Percentiles rank a stretch among this genome's conserved stretches.
Conservation (phyloP, 2,797 vertebrate species). For the Poeciliopsis turneri region DNA sequence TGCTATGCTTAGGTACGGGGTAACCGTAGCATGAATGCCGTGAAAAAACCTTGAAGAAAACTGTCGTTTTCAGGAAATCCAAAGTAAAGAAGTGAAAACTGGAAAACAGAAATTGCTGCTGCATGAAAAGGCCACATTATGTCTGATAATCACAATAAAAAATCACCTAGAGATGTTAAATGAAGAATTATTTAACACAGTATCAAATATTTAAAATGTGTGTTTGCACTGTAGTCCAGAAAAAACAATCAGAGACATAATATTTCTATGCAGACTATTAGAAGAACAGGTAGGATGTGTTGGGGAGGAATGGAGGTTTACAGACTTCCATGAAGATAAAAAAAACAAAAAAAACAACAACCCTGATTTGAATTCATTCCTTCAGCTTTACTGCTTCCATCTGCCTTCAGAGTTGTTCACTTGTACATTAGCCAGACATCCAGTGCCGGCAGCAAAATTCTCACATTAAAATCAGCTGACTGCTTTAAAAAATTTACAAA, state of each 20-base stretch:
- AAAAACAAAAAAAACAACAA: background rate
- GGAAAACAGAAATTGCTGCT: background rate
- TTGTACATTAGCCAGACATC: conserved; percentile 34
- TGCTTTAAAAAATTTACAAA: conserved; percentile 33
- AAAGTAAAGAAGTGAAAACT: background rate
- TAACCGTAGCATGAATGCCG: background rate
- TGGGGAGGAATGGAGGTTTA: no score
- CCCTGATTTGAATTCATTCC: conserved; percentile 32
- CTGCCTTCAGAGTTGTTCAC: conserved; percentile 32
- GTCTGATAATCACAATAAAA: background rate
- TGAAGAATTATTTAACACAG: background rate
- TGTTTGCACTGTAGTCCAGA: background rate
- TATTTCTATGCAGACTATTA: background rate
- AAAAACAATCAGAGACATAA: background rate
- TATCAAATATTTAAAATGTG: background rate
- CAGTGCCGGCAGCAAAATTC: conserved; percentile 23
- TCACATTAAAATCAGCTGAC: conserved; percentile 34
- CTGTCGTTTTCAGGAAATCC: background rate
- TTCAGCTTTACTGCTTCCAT: conserved; percentile 27
- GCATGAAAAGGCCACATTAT: background rate
- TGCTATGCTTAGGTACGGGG: background rate
- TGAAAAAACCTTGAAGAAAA: background rate
- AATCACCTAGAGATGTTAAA: background rate
- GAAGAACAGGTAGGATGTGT: background rate
- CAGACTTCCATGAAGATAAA: background rate